Conservation (phyloP, 2,888 invertebrate genomes). For the Crepidodera aurea region DNA sequence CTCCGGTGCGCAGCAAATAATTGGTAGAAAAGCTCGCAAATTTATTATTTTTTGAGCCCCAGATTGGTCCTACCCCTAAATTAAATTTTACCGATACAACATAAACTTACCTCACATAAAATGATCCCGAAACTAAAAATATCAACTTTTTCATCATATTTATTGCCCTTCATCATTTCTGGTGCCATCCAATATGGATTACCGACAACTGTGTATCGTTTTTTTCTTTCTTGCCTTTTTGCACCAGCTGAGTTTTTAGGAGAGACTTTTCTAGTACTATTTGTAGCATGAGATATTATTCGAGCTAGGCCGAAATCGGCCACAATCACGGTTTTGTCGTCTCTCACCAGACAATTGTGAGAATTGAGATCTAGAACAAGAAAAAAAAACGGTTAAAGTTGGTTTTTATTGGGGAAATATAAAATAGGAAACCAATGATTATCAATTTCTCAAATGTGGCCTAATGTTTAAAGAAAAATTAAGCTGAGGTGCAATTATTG, state of each 20-base stretch:
- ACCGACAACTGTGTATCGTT: constrained; percentile 94
- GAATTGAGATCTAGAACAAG: constrained; percentile 90
- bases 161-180: constrained; percentile 97
- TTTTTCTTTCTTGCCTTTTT: constrained; percentile 73
- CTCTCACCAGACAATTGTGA: constrained; percentile 85
- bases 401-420: not conserved
- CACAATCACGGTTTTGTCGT: constrained; percentile 88
- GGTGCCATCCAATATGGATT: constrained; percentile 99
- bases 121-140: constrained; percentile 96
- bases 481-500: no score
- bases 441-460: no score
- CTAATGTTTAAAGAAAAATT: no score
- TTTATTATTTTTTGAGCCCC: no score
- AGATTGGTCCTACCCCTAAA: no score
- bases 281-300: constrained; percentile 69
- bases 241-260: constrained; percentile 54
- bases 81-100: no score
- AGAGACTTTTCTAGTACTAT: constrained; percentile 55
- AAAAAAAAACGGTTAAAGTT: no score
- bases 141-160: constrained; percentile 96
- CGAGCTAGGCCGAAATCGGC: constrained; percentile 95
- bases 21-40: no score
- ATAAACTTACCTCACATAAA: constrained; percentile 84
- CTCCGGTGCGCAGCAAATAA: no score
- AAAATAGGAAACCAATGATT: not conserved